These are phyloP conservation scores for Zingel zingel DNA, from an alignment of 2,113 vertebrate genomes.

Conservation along the genomic window DNA sequence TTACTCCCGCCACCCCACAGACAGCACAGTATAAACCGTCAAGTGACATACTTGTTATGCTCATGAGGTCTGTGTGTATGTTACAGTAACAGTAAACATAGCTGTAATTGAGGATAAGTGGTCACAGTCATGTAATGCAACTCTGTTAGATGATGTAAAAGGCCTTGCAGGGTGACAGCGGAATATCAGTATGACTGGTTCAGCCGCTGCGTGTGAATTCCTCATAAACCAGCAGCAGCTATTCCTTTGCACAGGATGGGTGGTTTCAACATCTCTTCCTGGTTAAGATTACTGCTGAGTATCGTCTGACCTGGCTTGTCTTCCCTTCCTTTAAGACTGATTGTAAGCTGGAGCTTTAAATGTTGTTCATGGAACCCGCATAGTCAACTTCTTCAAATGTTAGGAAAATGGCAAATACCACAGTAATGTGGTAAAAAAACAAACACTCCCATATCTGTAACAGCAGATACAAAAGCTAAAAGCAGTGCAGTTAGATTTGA, in stretches of 20 bases:
- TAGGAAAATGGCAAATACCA: conserved; percentile 40
- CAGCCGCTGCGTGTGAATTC: conserved; percentile 58
- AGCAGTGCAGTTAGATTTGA: neutral
- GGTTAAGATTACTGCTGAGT: conserved; percentile 68
- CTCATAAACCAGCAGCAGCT: conserved; percentile 60
- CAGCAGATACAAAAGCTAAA: conserved; percentile 9
- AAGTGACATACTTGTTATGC: conserved; percentile 47
- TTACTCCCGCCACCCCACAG: conserved; percentile 31
- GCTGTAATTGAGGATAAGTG: conserved; percentile 38
- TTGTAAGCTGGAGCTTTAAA: conserved; percentile 37
- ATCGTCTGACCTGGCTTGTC: conserved; percentile 70
- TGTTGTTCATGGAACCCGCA: conserved; percentile 40
- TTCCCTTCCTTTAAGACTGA: conserved; percentile 45
- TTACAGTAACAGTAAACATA: neutral
- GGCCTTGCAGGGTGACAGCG: conserved; percentile 29
- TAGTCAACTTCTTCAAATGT: conserved; percentile 34
- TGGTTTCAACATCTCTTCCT: conserved; percentile 79
- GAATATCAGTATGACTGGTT: conserved; percentile 27
- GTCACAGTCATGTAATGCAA: conserved; percentile 10
- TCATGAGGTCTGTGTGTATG: conserved; percentile 25
- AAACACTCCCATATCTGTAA: conserved; percentile 3
- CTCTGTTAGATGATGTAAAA: conserved; percentile 42
- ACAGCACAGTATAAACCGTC: conserved; percentile 37
- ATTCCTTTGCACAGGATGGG: conserved; percentile 76
- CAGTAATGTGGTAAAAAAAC: conserved; percentile 23